Evolutionary conservation across 2,797 vertebrate species (phyloP).

Genomic region (Loriculus beryllinus): DNA sequence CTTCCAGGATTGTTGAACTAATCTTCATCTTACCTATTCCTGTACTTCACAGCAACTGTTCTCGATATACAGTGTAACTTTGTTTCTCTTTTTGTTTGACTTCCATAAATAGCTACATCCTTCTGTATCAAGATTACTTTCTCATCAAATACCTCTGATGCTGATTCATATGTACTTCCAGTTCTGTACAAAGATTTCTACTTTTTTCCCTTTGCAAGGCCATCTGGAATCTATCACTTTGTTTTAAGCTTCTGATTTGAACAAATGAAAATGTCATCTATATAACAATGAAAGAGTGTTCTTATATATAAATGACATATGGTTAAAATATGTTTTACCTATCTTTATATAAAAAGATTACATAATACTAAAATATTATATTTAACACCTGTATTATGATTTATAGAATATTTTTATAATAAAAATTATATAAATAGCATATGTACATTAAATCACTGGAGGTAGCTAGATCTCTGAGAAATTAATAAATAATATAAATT

Average conservation of each 20-base stretch:
- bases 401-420: background rate
- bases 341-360: background rate
- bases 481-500: background rate
- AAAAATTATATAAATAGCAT: background rate
- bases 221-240: background rate
- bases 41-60: background rate
- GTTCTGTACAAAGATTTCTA: background rate
- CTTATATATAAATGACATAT: background rate
- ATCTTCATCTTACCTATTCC: background rate
- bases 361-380: background rate
- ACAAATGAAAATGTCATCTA: background rate
- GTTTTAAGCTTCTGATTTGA: background rate
- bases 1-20: constrained; percentile 6
- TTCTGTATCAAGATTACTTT: background rate
- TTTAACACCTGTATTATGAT: background rate
- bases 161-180: background rate
- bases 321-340: background rate
- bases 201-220: background rate
- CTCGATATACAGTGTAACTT: background rate
- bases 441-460: background rate
- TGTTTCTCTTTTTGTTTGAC: background rate
- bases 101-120: background rate
- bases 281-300: background rate
- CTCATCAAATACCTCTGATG: background rate
- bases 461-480: background rate